Evolutionary conservation across 2,797 vertebrate genomes (phyloP), one percentile per base, ranked within the genome.

Genomic region (Alfaro cultratus): DNA sequence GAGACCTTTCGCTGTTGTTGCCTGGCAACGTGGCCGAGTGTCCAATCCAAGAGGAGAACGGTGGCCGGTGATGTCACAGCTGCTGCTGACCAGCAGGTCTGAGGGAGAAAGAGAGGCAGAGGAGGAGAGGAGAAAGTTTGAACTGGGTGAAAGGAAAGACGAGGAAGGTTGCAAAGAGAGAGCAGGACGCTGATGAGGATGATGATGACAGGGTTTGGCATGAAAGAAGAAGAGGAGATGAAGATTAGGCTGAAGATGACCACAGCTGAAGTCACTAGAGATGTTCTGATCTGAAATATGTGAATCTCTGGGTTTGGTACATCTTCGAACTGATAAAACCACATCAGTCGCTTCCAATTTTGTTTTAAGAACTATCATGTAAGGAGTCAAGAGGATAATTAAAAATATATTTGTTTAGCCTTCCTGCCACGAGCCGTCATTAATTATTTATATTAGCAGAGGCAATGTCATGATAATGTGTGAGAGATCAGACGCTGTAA

Each of bases 1-100:
- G 87, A 96, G 95, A 96, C 96, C 95, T 96, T 96, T 96, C 89
- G 88, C 94, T 95, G 93, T 94, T 96, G 96, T 96, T 96, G 96
- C 96, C 94, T 95, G 95, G 95, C 96, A 96, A 96, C 96, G 90
- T 93, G 92, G 91, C 93, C 94, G 81, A 95, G 83, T 95, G 95
- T 95, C 96, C 96, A 96, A 96, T 96, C 94, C 91, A 82, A 91
- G 94, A 49, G 70, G 91, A 94, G 95, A 94, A 92, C 93, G 93
- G 94, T 95, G 95, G 94, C 95, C 95, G 84, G 95, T 96, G 96
- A 96, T 96, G 95, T 96, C 95, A 96, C 95, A 92, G 94, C 89
- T 93, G 91, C 91, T 94, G 95, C 95, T 96, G 95, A 96, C 94
- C 95, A 95, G 93, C 93, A 91, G 88, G 91, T 90, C 89, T 89